Percentiles rank a stretch among this genome's conserved stretches.
Conservation (phyloP, 2,113 vertebrate species). For the Acinonyx jubatus region DNA sequence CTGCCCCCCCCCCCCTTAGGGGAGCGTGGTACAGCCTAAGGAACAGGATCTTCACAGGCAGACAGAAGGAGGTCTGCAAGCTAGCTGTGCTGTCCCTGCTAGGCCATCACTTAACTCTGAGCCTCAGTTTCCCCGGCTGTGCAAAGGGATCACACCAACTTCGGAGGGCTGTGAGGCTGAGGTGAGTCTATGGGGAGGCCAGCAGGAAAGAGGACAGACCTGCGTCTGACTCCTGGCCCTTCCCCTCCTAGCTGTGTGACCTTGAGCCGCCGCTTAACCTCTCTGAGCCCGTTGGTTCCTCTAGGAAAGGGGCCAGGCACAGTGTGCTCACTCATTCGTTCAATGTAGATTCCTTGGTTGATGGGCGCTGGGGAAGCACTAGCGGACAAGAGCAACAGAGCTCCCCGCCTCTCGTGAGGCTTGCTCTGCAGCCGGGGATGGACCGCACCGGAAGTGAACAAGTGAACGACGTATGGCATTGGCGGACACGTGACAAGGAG, state of each 20-base stretch:
- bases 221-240: not conserved
- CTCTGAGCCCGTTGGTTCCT: not conserved
- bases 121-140: not conserved
- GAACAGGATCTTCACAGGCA: not conserved
- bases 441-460: not conserved
- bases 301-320: not conserved
- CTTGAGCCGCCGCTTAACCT: not conserved
- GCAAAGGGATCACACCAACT: not conserved
- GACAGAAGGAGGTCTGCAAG: not conserved
- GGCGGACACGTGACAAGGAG: not conserved
- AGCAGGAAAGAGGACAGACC: not conserved
- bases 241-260: not conserved
- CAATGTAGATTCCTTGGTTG: accelerated
- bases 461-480: not conserved
- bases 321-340: not conserved
- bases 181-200: not conserved
- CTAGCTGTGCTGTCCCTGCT: not conserved
- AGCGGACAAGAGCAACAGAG: not conserved
- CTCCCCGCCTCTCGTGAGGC: not conserved
- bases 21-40: not conserved
- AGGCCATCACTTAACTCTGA: not conserved
- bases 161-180: not conserved
- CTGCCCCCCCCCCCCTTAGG: not conserved
- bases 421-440: not conserved
- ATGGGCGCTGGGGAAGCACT: not conserved